Conservation (phyloP, 92 coral and sea anemone genomes). For the Palythoa caribaeorum region DNA sequence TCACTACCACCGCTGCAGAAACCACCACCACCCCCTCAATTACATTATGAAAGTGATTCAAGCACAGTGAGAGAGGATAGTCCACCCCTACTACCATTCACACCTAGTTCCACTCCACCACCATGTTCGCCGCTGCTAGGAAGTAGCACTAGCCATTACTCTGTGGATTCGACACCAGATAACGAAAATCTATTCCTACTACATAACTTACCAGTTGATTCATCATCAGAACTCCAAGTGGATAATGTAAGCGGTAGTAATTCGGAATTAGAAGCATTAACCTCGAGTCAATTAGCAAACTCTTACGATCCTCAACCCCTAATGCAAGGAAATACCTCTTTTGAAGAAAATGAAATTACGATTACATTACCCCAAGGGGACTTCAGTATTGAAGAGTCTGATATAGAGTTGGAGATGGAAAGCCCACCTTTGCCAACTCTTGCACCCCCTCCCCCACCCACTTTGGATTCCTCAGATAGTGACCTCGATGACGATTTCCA, state of each 20-base stretch:
- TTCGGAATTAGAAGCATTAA: background rate
- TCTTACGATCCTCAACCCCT: background rate
- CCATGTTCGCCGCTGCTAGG: background rate
- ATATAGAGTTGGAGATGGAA: background rate
- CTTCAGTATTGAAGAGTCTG: background rate
- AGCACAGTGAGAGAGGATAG: conserved; percentile 16
- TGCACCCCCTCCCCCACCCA: conserved; percentile 55
- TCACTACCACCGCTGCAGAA: conserved; percentile 14
- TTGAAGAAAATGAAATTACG: background rate
- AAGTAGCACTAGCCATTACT: background rate
- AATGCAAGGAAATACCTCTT: background rate
- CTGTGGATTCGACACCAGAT: background rate
- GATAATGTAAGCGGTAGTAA: background rate
- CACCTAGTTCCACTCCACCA: conserved; percentile 29
- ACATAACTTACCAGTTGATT: conserved; percentile 18
- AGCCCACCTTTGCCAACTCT: conserved; percentile 25
- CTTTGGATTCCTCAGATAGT: conserved; percentile 28
- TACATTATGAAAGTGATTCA: background rate
- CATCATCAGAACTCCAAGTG: conserved; percentile 48
- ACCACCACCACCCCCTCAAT: conserved; percentile 3
- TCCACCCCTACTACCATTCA: conserved; percentile 44
- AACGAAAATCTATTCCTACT: background rate
- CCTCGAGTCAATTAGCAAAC: background rate
- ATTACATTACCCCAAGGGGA: background rate
- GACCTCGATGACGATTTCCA: conserved; percentile 11